Evolutionary conservation across 2,888 invertebrate genomes (phyloP), one percentile per base, ranked within the genome.

Genomic region (Sinopyrophorus schimmeli): DNA sequence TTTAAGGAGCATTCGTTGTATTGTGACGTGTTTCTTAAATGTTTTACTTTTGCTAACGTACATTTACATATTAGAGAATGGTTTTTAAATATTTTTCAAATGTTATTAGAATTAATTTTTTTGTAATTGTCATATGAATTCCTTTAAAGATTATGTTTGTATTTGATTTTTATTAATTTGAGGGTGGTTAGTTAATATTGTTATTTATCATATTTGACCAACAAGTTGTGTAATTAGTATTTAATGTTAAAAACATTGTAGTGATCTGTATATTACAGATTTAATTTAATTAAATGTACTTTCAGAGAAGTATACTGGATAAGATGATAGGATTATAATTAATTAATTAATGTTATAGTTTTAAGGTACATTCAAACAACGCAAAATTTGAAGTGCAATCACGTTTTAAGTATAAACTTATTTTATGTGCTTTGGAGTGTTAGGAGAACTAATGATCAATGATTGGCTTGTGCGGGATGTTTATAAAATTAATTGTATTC

Each of bases 191-290:
- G 28, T 28, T 40, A 35, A 48, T 53, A 54, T 44, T 37, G 51
- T 54, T 57, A 50, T 48, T 55, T 55, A 55, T 53, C 47, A 44
- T 38, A 44, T 40, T 21, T 50, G 58, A 55, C 54, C 55, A 52
- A 54, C 47, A 49, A n/a, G 38, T 51, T 42, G 41, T 53, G 47
- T 42, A 49, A 47, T 54, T 53, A 54, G 42, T 53, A 58, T 47
- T 53, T 48, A 44, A 51, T 55, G 57, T 59, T 60, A 60, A 59
- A 59, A 60, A 59, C 53, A 54, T 56, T 65, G 63, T 65, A 68
- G 63, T 41, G 59, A 58, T 70, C 70, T 70, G 70, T 70, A 70
- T 69, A 70, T 70, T 70, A 70, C 70, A 70, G 70, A 67, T 67
- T 66, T 66, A 55, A 67, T 67, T 64, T 61, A 64, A 65, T 58